phyloP scores from a whole-genome alignment of 2,113 vertebrate genomes.

The Caretta caretta region DNA sequence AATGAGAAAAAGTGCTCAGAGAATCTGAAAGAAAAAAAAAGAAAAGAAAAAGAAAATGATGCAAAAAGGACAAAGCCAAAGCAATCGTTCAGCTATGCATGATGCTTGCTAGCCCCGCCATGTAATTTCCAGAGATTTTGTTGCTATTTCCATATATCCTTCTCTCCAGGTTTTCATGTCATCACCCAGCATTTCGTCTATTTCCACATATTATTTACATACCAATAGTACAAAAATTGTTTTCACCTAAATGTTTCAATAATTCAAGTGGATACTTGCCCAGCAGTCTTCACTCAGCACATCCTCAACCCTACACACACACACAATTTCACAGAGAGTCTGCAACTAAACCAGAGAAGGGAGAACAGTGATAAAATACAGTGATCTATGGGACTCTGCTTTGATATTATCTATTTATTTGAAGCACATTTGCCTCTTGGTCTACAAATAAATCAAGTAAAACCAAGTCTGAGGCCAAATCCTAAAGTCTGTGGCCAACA shows the following conservation, averaged over 20 bases:
- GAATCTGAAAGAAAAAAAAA: background rate
- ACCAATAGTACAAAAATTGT: background rate
- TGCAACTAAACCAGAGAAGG: background rate
- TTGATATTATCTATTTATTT: background rate
- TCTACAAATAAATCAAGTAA: no score
- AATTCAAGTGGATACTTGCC: background rate
- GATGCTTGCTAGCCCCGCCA: background rate
- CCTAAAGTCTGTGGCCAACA: background rate
- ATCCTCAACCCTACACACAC: background rate
- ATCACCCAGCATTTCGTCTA: background rate
- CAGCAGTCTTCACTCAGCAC: background rate
- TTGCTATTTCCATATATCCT: background rate
- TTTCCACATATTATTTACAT: background rate
- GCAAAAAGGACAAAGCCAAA: background rate
- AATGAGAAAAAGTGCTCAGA: background rate
- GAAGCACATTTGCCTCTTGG: no score
- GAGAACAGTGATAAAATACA: background rate
- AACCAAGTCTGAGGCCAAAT: background rate
- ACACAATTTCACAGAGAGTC: background rate
- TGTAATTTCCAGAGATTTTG: background rate
- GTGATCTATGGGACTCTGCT: background rate
- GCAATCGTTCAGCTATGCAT: no score
- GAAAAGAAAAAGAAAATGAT: background rate
- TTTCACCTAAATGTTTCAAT: background rate
- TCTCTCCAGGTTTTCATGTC: background rate